Evolutionary conservation across 2,888 invertebrate species (phyloP), one percentile per base, ranked within the genome.

Genomic region (Rugalucina vietnamica): DNA sequence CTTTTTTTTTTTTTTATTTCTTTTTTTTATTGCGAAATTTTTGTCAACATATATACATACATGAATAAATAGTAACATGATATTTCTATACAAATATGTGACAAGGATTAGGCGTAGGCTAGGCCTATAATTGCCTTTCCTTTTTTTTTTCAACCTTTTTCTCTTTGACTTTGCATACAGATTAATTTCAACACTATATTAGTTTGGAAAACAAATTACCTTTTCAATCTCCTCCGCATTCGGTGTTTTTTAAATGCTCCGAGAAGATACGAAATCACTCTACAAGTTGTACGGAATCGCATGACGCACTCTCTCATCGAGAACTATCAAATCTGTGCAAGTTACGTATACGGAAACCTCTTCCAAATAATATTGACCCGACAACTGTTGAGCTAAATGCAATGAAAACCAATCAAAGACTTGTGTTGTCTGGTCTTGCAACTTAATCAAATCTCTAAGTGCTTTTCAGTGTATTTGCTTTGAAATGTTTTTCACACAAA

Each of bases 251-350:
- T 82, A 39, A 86, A 80, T 29, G 83, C 50, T 75, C 86, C 83
- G 10, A 86, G 72, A 12, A 86, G 54, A 57, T 81, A 82, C 12
- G 78, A 79, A 5, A 86, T 82, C 3, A 86, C 86, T 24, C 86
- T 78, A 69, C 86, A 86, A 27, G 86, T 79, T 60, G 86, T 86
- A n/a, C 82, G 54, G 36, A 82, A 86, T 34, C 60, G 70, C 86
- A 86, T 86, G 65, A 34, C 34, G 65, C 65, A 34, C 12, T 65
- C 65, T 65, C 65, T 65, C 65, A 65, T 65, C 14, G 65, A 18
- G 32, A 34, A 3, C 21, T 32, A 29, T 18, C 18, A 21, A 12
- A 10, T n/a, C n/a, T n/a, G n/a, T n/a, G n/a, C n/a, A n/a, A n/a
- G n/a, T n/a, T n/a, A n/a, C n/a, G n/a, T n/a, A n/a, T n/a, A 65